phyloP scores from a whole-genome alignment of 2,888 invertebrate species.

The Eupeodes luniger region DNA sequence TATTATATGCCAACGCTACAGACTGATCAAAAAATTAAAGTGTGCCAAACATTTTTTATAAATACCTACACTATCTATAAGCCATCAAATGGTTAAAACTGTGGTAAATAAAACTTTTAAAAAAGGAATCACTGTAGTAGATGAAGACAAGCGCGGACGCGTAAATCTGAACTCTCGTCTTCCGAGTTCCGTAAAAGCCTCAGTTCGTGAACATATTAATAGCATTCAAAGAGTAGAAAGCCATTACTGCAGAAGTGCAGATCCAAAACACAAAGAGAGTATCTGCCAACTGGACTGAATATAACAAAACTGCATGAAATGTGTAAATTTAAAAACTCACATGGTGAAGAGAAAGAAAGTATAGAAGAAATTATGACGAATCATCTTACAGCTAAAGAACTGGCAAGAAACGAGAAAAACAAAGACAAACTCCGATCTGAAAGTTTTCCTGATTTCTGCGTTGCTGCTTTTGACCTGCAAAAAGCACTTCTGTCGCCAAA shows the following conservation, averaged over 20 bases:
- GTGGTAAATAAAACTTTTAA: background rate
- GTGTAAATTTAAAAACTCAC: slow-evolving; percentile 15
- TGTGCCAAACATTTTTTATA: slow-evolving; percentile 1
- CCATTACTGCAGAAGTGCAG: slow-evolving; percentile 25
- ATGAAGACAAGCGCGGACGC: background rate
- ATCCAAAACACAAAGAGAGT: background rate
- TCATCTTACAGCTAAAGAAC: slow-evolving; percentile 4
- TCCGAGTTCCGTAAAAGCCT: background rate
- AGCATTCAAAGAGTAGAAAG: slow-evolving; percentile 27
- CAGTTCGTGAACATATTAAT: slow-evolving; percentile 21
- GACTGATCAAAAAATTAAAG: background rate
- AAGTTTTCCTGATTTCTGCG: slow-evolving; percentile 26
- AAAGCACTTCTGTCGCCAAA: slow-evolving; percentile 20
- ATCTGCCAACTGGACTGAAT: slow-evolving; percentile 5
- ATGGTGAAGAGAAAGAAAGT: background rate
- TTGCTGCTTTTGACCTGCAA: slow-evolving; percentile 22
- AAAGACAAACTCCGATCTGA: slow-evolving; percentile 13
- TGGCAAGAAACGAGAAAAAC: slow-evolving; percentile 8
- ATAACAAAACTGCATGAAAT: background rate
- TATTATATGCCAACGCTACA: background rate
- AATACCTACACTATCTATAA: background rate
- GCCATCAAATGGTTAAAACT: slow-evolving; percentile 18
- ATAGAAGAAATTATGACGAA: slow-evolving; percentile 8
- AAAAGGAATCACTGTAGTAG: background rate
- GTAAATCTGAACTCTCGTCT: background rate